These are phyloP conservation scores for Aphelinus atriplicis DNA, from an alignment of 1,140 invertebrate genomes.

Conservation along the genomic window DNA sequence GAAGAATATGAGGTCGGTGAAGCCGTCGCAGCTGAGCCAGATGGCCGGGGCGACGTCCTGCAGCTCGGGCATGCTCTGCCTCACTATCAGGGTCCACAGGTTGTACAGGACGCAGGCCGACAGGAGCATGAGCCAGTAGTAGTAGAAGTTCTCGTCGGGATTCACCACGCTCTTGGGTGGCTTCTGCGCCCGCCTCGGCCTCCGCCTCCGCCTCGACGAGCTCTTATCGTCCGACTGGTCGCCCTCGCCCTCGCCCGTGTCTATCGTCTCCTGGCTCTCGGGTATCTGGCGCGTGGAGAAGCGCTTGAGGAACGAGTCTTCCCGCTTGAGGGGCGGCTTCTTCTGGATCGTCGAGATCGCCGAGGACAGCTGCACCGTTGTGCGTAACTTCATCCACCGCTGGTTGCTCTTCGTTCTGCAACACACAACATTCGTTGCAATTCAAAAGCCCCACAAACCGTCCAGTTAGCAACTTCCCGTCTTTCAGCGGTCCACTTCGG, in stretches of 20 bases:
- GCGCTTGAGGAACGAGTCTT: slow-evolving; percentile 93
- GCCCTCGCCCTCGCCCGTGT: slow-evolving; percentile 71
- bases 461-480: no score
- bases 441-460: no score
- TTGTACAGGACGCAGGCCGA: slow-evolving; percentile 93
- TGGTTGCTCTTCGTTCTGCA: slow-evolving; percentile 89
- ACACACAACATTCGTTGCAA: not conserved
- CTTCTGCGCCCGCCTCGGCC: slow-evolving; percentile 72
- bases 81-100: slow-evolving; percentile 93
- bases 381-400: slow-evolving; percentile 93
- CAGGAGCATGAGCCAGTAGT: slow-evolving; percentile 92
- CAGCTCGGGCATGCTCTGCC: slow-evolving; percentile 92
- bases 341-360: slow-evolving; percentile 75
- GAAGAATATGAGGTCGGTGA: slow-evolving; percentile 88
- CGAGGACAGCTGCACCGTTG: slow-evolving; percentile 90
- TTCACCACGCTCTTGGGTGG: slow-evolving; percentile 89
- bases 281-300: slow-evolving; percentile 93
- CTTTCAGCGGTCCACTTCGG: no score
- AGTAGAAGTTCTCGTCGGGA: slow-evolving; percentile 95
- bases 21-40: slow-evolving; percentile 84
- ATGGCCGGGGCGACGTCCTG: slow-evolving; percentile 74
- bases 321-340: slow-evolving; percentile 87
- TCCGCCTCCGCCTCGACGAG: slow-evolving; percentile 66
- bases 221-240: slow-evolving; percentile 70
- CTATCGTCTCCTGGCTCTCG: slow-evolving; percentile 82